Percentiles rank a stretch among this genome's conserved stretches.
phyloP scores from a whole-genome alignment of 2,888 invertebrate species.

The Zhengitettix transpicula region DNA sequence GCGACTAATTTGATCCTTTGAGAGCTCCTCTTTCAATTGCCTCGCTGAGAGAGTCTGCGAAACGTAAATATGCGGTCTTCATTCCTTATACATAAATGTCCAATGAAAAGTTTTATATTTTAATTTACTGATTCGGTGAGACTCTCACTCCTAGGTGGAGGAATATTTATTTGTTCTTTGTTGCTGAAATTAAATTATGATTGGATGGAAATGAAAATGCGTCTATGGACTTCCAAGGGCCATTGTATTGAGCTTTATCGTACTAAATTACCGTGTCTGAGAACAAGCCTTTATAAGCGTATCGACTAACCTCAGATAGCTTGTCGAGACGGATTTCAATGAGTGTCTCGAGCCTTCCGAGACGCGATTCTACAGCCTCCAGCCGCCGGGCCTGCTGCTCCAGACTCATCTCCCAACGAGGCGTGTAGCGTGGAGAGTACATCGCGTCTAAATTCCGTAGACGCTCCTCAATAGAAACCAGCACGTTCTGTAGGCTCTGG shows the following conservation, averaged over 20 bases:
- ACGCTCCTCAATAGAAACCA: slow-evolving; percentile 26
- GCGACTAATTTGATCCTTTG: slow-evolving; percentile 23
- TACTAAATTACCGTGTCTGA: too few relatives aligned
- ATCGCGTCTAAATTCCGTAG: slow-evolving; percentile 23
- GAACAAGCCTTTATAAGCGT: background rate
- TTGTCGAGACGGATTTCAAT: slow-evolving; percentile 23
- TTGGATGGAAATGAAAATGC: too few relatives aligned
- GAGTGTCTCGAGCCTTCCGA: slow-evolving; percentile 25
- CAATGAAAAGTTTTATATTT: too few relatives aligned
- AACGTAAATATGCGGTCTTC: background rate
- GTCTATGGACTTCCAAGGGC: too few relatives aligned
- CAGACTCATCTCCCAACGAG: slow-evolving; percentile 21
- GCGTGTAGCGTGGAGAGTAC: slow-evolving; percentile 22
- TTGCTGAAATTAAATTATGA: too few relatives aligned
- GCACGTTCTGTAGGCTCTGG: slow-evolving; percentile 22
- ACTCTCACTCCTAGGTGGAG: too few relatives aligned
- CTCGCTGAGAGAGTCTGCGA: slow-evolving; percentile 23
- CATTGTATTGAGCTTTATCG: too few relatives aligned
- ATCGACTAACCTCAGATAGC: slow-evolving; percentile 15
- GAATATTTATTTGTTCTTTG: too few relatives aligned
- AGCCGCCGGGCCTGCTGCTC: slow-evolving; percentile 26
- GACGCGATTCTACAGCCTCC: slow-evolving; percentile 26
- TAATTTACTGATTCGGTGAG: too few relatives aligned
- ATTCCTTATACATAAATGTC: too few relatives aligned
- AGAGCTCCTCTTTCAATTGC: slow-evolving; percentile 27